Base-by-base conservation (phyloP, 53 echinoderm and acorn worm species). In the Patiria pectinifera region DNA sequence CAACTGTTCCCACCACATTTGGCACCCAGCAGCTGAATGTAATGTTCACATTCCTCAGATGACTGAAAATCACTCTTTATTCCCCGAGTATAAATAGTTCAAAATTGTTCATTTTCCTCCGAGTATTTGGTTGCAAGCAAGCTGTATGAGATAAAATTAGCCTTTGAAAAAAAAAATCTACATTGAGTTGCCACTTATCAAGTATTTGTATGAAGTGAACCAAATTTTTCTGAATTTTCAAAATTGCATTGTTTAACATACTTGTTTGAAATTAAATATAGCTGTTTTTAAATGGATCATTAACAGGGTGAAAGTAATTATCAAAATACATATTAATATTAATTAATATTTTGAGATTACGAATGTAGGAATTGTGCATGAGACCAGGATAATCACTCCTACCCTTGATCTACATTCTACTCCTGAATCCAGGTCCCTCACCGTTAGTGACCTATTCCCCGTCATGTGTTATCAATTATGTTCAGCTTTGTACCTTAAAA, bases 381-480 rank as follows among this genome's bases (percentile, higher is more conserved):
- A 6, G 63, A 8, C 63, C 4, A 63, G 63, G 18, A 16, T 63
- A 16, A 63, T 63, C 63, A 49, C 3, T 63, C 13, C 2, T 63
- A 63, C 63, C 63, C 63, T 49, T 49, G 49, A 49, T 69, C 69
- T 69, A 19, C 69, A 72, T 72, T 72, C 23, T 24, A 19, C 13
- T 74, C 71, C 44, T 23, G 48, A 48, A 71, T 49, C 49, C 21
- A 21, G 48, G 71, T 62, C 21, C 18, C 6, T 48, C 44, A 18
- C 48, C 7, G 76, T 78, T 78, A 53, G 53, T 87, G 76, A 78
- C 87, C 87, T 87, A 76, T 78, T 47, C 71, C 71, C 77, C 59
- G 44, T 77, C 87, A 77, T 87, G 71, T 91, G 84, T 83, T 83
- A 84, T 84, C 84, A 91, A 91, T 91, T 84, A 84, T 82, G 70